Conservation (phyloP, 2,797 vertebrate species). For the Tokudaia muenninki region DNA sequence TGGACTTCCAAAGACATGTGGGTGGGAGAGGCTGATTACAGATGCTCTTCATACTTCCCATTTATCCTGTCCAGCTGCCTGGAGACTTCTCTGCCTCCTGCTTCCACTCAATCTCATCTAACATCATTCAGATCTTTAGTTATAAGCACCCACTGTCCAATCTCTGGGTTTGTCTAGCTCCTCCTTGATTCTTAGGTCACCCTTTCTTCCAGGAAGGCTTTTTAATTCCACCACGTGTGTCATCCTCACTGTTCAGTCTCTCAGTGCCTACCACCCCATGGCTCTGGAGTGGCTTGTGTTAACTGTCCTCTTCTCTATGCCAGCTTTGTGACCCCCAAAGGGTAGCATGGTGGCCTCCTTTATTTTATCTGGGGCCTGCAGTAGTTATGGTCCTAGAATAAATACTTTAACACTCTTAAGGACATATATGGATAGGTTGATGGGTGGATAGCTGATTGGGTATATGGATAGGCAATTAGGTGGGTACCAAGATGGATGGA, state of each 20-base stretch:
- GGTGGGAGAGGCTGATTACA: no score
- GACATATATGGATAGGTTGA: not conserved
- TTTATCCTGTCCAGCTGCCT: no score
- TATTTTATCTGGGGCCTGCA: not conserved
- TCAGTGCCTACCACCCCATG: not conserved
- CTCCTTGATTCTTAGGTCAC: not conserved
- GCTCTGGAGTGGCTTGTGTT: not conserved
- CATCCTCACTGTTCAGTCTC: not conserved
- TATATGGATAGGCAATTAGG: rapidly evolving
- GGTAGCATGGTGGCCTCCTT: not conserved
- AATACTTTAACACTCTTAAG: not conserved
- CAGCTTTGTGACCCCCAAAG: not conserved
- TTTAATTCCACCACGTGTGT: not conserved
- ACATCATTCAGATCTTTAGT: not conserved
- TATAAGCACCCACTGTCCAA: not conserved
- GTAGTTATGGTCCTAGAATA: not conserved
- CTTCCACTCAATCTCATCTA: rapidly evolving
- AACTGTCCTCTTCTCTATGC: not conserved
- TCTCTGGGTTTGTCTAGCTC: not conserved
- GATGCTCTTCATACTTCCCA: rapidly evolving
- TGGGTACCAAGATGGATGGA: not conserved
- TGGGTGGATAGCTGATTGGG: not conserved
- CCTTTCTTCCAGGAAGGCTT: slow-evolving; percentile 30
- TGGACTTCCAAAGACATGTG: not conserved
- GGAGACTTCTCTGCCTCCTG: not conserved